Conservation (phyloP, 2,797 vertebrate genomes). For the Arctocebus calabarensis region DNA sequence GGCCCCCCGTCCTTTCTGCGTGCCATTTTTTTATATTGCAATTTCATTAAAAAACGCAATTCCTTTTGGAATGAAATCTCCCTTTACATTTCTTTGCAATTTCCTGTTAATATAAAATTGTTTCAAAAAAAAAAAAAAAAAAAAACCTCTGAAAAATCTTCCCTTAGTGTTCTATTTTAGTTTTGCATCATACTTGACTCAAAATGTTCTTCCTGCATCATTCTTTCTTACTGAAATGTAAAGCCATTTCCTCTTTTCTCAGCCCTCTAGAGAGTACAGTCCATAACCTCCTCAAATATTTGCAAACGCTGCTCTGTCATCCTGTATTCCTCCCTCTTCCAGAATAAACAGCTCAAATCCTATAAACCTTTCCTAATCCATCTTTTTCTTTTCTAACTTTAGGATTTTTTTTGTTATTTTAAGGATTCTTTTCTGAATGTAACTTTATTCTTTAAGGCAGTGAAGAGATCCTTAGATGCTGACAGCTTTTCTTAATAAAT, state of each 20-base stretch:
- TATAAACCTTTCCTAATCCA: conserved; percentile 32
- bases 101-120: conserved; percentile 55
- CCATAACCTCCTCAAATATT: conserved; percentile 8
- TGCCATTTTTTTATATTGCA: no score
- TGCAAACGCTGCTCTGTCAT: conserved; percentile 1
- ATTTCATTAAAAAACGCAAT: conserved; percentile 47
- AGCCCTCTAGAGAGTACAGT: conserved; percentile 5
- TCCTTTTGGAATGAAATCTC: not conserved
- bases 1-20: no score
- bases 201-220: conserved; percentile 28
- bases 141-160: not conserved
- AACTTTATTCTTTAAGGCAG: conserved; percentile 21
- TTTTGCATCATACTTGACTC: conserved; percentile 34
- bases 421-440: not conserved
- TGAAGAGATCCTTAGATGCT: not conserved
- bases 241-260: conserved; percentile 54
- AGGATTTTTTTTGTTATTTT: not conserved
- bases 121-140: conserved; percentile 50
- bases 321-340: not conserved
- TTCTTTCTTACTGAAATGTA: conserved; percentile 48
- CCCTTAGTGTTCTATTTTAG: conserved; percentile 57
- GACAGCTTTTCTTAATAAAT: not conserved
- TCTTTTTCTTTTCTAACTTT: conserved; percentile 41
- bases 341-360: conserved; percentile 28
- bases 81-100: conserved; percentile 26